These are phyloP conservation scores for Rissa tridactyla DNA, from an alignment of 2,113 vertebrate genomes.

Conservation along the genomic window DNA sequence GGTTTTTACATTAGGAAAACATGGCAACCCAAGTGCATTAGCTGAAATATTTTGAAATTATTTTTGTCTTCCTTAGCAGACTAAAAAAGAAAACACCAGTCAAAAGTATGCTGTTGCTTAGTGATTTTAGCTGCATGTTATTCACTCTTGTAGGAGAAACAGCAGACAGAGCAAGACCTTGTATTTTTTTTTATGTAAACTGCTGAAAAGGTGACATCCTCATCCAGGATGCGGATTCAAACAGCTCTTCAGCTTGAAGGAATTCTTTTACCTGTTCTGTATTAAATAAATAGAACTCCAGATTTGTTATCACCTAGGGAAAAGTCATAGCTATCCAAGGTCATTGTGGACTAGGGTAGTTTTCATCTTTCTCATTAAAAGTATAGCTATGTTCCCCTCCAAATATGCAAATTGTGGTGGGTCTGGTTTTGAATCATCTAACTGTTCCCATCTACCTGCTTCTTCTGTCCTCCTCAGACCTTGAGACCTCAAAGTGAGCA, in stretches of 20 bases:
- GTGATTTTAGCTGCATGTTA: not conserved
- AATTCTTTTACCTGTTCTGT: not conserved
- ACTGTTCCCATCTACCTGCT: not conserved
- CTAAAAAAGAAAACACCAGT: not conserved
- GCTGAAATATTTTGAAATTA: not conserved
- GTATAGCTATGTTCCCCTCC: not conserved
- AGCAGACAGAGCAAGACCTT: not conserved
- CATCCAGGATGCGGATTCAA: not conserved
- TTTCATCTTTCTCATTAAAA: not conserved
- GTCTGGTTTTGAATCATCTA: not conserved
- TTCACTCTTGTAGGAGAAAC: not conserved
- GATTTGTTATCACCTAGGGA: not conserved
- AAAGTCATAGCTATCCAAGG: not conserved
- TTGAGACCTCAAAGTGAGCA: not conserved
- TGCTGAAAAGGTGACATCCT: not conserved
- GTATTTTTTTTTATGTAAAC: not conserved
- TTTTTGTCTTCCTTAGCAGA: not conserved
- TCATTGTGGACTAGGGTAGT: not conserved
- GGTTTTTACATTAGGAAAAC: not conserved
- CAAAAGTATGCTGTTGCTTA: not conserved
- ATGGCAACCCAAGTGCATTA: not conserved
- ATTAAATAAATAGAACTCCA: not conserved
- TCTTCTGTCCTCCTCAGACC: not conserved
- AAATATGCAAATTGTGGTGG: not conserved
- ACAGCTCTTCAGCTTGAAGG: not conserved